Percentiles rank a stretch among this genome's conserved stretches.
Evolutionary conservation across 1,140 invertebrate genomes (phyloP).

Genomic region (Holotrichia oblita): DNA sequence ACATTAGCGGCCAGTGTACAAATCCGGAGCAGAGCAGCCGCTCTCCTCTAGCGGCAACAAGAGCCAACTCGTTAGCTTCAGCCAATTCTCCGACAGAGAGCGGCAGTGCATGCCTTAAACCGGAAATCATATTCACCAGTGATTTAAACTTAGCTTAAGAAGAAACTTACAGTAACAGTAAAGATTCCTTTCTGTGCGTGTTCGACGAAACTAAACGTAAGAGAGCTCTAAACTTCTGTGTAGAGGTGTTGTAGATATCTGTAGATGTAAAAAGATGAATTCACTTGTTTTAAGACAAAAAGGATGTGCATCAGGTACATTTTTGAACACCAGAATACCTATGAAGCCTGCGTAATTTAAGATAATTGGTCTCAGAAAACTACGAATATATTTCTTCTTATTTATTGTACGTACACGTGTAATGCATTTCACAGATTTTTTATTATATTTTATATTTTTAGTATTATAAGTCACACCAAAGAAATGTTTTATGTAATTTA

Average conservation of each 20-base stretch:
- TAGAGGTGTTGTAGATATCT: constrained; percentile 40
- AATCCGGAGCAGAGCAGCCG: constrained; percentile 65
- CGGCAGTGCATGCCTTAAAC: constrained; percentile 75
- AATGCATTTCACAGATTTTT: constrained; percentile 53
- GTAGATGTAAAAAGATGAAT: not conserved
- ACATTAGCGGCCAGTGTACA: constrained; percentile 56
- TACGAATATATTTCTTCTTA: constrained; percentile 50
- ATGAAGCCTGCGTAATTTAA: constrained; percentile 44
- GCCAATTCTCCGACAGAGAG: constrained; percentile 78
- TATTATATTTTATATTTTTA: constrained; percentile 57
- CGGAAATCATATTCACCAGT: constrained; percentile 66
- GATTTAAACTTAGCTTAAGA: constrained; percentile 64
- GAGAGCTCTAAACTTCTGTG: constrained; percentile 4
- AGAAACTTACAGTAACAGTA: constrained; percentile 18
- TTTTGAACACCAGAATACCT: constrained; percentile 22
- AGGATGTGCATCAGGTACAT: constrained; percentile 19
- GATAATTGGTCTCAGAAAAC: constrained; percentile 54
- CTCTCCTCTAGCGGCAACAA: constrained; percentile 74
- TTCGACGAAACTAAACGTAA: constrained; percentile 28
- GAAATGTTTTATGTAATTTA: constrained; percentile 56
- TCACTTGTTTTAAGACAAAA: constrained; percentile 27
- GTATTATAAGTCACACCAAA: constrained; percentile 59
- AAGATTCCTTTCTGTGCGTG: constrained; percentile 12
- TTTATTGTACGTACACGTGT: constrained; percentile 39
- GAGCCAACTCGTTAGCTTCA: constrained; percentile 74